Percentiles rank a stretch among this genome's conserved stretches.
Evolutionary conservation across 2,888 invertebrate genomes (phyloP).

Genomic region (Sepioteuthis lessoniana): DNA sequence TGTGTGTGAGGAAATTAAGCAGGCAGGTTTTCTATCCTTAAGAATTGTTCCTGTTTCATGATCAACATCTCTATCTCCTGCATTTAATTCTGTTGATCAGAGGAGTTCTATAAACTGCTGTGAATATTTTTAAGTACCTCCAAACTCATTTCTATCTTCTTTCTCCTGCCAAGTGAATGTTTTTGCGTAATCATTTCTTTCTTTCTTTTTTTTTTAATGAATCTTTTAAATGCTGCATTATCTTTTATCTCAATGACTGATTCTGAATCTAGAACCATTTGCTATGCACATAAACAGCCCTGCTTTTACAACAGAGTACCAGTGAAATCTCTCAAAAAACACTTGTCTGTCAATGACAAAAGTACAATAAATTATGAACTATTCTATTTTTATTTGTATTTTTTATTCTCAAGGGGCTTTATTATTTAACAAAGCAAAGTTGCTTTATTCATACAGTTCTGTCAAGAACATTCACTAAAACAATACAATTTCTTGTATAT

Average conservation of each 20-base stretch:
- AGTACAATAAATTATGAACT: slow-evolving; percentile 33
- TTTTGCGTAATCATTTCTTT: neutral
- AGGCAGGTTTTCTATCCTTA: neutral
- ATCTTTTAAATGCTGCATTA: neutral
- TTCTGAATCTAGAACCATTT: neutral
- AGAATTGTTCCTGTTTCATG: neutral
- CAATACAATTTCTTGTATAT: neutral
- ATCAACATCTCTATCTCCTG: neutral
- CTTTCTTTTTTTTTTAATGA: neutral
- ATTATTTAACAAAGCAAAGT: slow-evolving; percentile 7
- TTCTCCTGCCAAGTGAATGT: neutral
- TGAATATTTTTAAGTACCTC: neutral
- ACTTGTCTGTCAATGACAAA: neutral
- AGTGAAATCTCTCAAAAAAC: slow-evolving; percentile 13
- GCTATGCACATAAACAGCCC: neutral
- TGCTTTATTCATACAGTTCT: slow-evolving; percentile 8
- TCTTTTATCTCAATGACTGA: neutral
- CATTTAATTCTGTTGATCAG: neutral
- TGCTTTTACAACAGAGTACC: slow-evolving; percentile 23
- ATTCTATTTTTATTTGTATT: neutral
- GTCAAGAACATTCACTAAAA: neutral
- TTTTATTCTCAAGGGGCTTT: neutral
- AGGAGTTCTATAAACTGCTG: neutral
- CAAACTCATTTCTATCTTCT: neutral
- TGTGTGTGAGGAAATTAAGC: neutral